A percentile compares a stretch with the other conserved stretches of the same genome.
phyloP scores from a whole-genome alignment of 2,797 vertebrate genomes.

The Rachycentron canadum region DNA sequence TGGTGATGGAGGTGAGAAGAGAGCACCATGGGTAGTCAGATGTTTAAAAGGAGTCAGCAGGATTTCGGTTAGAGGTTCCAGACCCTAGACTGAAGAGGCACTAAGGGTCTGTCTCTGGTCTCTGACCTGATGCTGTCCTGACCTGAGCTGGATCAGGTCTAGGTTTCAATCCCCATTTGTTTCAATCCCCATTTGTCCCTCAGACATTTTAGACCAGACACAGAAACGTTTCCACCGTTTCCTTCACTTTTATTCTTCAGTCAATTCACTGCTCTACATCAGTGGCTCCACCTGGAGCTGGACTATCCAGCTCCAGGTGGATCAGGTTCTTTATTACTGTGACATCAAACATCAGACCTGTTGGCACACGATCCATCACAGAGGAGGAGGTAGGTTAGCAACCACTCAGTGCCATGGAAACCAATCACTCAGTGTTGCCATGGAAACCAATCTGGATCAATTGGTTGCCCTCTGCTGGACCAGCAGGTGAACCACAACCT shows the following conservation, averaged over 20 bases:
- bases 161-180: too few relatives aligned
- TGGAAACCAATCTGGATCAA: not conserved
- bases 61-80: too few relatives aligned
- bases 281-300: not conserved
- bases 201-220: not conserved
- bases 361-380: too few relatives aligned
- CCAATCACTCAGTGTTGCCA: not conserved
- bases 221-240: not conserved
- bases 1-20: slow-evolving; percentile 9
- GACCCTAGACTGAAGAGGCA: too few relatives aligned
- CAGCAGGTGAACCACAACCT: not conserved
- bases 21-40: slow-evolving; percentile 45
- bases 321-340: too few relatives aligned
- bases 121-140: not conserved
- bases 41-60: not conserved
- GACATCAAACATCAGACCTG: too few relatives aligned
- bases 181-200: too few relatives aligned
- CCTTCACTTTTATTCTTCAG: not conserved
- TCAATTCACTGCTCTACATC: not conserved
- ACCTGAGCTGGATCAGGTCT: too few relatives aligned
- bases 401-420: not conserved
- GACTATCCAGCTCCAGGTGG: too few relatives aligned
- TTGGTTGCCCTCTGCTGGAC: not conserved
- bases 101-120: too few relatives aligned
- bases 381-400: not conserved